A percentile compares a stretch with the other conserved stretches of the same genome.
These are phyloP conservation scores for Parauchenoglanis punctatus DNA, from an alignment of 2,797 vertebrate genomes.

Conservation along the genomic window DNA sequence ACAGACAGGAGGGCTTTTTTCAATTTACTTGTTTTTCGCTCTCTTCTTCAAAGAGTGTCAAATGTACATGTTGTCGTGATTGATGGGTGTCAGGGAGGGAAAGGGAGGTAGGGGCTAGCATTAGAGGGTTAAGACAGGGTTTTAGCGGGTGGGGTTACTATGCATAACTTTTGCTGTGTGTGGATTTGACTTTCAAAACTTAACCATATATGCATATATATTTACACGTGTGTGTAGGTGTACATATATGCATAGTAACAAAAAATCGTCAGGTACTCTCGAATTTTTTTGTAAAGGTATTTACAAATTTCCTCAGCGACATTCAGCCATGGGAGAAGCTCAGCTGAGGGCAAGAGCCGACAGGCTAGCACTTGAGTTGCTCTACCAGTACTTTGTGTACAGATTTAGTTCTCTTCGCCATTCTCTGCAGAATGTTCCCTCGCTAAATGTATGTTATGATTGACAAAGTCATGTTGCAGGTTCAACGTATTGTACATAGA, in stretches of 20 bases:
- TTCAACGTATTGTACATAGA: constrained; percentile 99
- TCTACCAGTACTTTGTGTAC: constrained; percentile 92
- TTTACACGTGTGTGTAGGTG: constrained; percentile 67
- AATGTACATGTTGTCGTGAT: constrained; percentile 93
- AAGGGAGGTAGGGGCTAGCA: constrained; percentile 40
- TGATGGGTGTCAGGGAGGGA: constrained; percentile 63
- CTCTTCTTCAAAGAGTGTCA: constrained; percentile 87
- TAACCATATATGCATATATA: constrained; percentile 70
- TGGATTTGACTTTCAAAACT: constrained; percentile 78
- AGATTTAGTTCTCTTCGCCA: constrained; percentile 95
- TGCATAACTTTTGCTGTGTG: constrained; percentile 96
- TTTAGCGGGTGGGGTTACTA: constrained; percentile 82
- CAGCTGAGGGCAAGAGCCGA: constrained; percentile 62
- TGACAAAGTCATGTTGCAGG: constrained; percentile 99
- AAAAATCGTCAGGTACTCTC: constrained; percentile 82
- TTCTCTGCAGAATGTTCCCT: constrained; percentile 97
- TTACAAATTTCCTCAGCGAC: constrained; percentile 97
- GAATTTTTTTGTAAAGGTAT: constrained; percentile 85
- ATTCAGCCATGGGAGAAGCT: constrained; percentile 71
- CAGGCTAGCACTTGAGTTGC: constrained; percentile 94
- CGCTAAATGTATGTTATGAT: constrained; percentile 99
- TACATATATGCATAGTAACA: constrained; percentile 74
- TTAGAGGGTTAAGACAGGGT: constrained; percentile 64
- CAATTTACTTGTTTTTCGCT: constrained; percentile 67
- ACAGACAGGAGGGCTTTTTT: constrained; percentile 69